Evolutionary conservation across 2,797 vertebrate genomes (phyloP).

Genomic region (Danio albolineatus): DNA sequence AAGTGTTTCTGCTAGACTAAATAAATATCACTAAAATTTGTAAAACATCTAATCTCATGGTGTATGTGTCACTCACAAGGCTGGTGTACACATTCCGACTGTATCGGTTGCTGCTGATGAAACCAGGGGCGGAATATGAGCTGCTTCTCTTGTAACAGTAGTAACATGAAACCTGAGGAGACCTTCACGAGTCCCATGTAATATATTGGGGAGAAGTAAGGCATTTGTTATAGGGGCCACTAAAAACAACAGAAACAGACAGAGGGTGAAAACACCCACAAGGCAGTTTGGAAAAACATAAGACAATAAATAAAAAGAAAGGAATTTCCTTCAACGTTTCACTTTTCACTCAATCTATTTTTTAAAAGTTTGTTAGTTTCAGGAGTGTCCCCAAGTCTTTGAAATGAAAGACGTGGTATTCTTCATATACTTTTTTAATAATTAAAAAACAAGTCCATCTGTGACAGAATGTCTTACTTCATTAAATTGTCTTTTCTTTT

Average conservation of each 20-base stretch:
- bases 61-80: constrained; percentile 56
- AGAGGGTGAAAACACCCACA: constrained; percentile 69
- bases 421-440: constrained; percentile 84
- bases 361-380: constrained; percentile 84
- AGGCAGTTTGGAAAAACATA: constrained; percentile 75
- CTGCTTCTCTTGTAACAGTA: constrained; percentile 61
- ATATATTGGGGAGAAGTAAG: constrained; percentile 53
- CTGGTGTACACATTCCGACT: constrained; percentile 30
- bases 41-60: constrained; percentile 56
- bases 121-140: constrained; percentile 14
- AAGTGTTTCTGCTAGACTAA: constrained; percentile 65
- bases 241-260: constrained; percentile 63
- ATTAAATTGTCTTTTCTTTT: constrained; percentile 86
- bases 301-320: constrained; percentile 86
- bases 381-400: constrained; percentile 82
- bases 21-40: constrained; percentile 75
- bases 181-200: constrained; percentile 58
- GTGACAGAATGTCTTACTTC: constrained; percentile 88
- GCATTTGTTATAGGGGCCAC: constrained; percentile 29
- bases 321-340: constrained; percentile 83
- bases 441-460: constrained; percentile 86
- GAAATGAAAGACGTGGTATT: constrained; percentile 86
- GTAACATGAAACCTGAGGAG: constrained; percentile 55
- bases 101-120: constrained; percentile 30
- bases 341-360: constrained; percentile 74